A percentile compares a stretch with the other conserved stretches of the same genome.
Conservation (phyloP, 2,888 invertebrate genomes). For the Himalopsyche anomala region DNA sequence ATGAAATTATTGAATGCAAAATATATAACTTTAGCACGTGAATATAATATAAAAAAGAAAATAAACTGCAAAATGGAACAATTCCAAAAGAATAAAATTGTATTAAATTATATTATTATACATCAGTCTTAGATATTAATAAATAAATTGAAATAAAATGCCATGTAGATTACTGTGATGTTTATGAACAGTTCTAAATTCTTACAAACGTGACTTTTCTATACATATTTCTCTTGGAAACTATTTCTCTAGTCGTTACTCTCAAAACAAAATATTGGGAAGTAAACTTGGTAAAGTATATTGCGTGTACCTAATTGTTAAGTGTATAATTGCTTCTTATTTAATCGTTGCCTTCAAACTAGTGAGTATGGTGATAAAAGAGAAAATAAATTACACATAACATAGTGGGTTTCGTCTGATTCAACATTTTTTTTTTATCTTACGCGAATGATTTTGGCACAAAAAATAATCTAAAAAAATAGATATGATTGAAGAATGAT, state of each 20-base stretch:
- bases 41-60: neutral
- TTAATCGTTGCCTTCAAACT: constrained; percentile 32
- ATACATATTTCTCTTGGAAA: neutral
- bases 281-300: neutral
- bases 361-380: neutral
- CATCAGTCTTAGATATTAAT: neutral
- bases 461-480: no score
- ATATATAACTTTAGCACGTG: neutral
- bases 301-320: neutral
- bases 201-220: neutral
- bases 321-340: constrained; percentile 10
- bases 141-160: neutral
- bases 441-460: no score
- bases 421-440: no score
- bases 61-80: neutral
- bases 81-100: constrained; percentile 15
- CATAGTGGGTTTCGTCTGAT: neutral
- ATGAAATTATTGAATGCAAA: neutral
- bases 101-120: neutral
- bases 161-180: constrained; percentile 6
- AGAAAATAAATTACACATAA: neutral
- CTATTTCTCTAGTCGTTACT: neutral
- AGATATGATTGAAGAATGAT: no score
- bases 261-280: neutral
- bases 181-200: neutral